A percentile compares a stretch with the other conserved stretches of the same genome.
phyloP scores from a whole-genome alignment of 2,113 vertebrate species.

The Arizona elegans region DNA sequence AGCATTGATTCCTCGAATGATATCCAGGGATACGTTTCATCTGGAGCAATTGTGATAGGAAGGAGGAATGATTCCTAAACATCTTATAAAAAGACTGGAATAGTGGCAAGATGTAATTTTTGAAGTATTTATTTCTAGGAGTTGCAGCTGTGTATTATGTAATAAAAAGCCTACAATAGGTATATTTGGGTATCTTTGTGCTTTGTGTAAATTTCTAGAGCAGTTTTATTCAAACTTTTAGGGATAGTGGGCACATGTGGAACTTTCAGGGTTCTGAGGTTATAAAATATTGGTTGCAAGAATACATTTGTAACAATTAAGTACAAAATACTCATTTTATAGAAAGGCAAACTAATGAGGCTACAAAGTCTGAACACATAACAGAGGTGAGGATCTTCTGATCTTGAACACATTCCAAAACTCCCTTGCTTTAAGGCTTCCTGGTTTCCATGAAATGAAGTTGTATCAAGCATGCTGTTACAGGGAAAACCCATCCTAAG shows the following conservation, averaged over 20 bases:
- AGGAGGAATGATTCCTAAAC: neutral
- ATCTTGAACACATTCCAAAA: neutral
- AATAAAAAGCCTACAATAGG: conserved; percentile 14
- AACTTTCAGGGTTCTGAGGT: neutral
- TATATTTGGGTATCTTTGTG: neutral
- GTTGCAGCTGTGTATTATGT: neutral
- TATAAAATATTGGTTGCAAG: neutral
- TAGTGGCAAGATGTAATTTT: neutral
- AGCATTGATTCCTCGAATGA: neutral
- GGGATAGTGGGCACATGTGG: neutral
- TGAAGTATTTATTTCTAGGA: neutral
- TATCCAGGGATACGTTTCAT: conserved; percentile 39
- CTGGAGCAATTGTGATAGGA: conserved; percentile 49
- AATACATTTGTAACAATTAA: neutral
- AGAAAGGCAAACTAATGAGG: neutral
- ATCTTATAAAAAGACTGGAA: neutral
- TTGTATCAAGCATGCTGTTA: neutral
- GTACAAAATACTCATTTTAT: neutral
- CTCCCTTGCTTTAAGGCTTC: neutral
- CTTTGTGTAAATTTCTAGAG: neutral
- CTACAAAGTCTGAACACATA: neutral
- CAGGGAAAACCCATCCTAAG: neutral
- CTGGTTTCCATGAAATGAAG: neutral
- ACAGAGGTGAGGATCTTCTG: neutral
- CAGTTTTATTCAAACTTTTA: neutral